Conservation (phyloP, 2,888 invertebrate genomes). For the Carabus problematicus region DNA sequence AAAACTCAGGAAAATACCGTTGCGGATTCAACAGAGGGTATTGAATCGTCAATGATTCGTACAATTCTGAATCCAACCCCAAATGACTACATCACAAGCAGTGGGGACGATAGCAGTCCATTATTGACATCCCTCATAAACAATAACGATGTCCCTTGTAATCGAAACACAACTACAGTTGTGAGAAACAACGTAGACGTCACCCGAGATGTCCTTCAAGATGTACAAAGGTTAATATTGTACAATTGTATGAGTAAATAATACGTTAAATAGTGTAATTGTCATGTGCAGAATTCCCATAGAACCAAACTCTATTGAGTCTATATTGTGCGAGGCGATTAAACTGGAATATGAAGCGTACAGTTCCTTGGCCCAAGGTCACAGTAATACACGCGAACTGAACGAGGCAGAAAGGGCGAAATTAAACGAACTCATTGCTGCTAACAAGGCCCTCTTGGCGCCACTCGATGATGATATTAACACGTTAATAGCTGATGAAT, state of each 20-base stretch:
- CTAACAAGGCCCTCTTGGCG: slow-evolving; percentile 83
- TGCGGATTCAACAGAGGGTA: slow-evolving; percentile 48
- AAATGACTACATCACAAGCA: slow-evolving; percentile 45
- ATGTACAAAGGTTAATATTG: slow-evolving; percentile 67
- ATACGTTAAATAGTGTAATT: slow-evolving; percentile 5
- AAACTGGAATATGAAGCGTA: slow-evolving; percentile 83
- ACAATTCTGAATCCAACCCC: slow-evolving; percentile 54
- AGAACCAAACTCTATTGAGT: slow-evolving; percentile 78
- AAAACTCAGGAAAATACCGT: slow-evolving; percentile 28
- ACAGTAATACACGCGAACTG: slow-evolving; percentile 70
- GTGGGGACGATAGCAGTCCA: slow-evolving; percentile 46
- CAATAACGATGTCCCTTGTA: slow-evolving; percentile 52
- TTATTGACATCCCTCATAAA: slow-evolving; percentile 48
- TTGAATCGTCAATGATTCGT: slow-evolving; percentile 55
- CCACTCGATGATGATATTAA: slow-evolving; percentile 85
- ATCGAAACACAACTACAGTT: slow-evolving; percentile 47
- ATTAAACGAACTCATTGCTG: slow-evolving; percentile 82
- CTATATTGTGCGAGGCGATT: slow-evolving; percentile 84
- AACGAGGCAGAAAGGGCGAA: slow-evolving; percentile 85
- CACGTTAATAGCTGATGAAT: slow-evolving; percentile 69
- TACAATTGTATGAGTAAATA: slow-evolving; percentile 6
- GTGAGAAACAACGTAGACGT: slow-evolving; percentile 54
- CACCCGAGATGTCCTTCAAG: slow-evolving; percentile 70
- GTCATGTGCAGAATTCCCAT: slow-evolving; percentile 59
- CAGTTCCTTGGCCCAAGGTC: slow-evolving; percentile 66